These are phyloP conservation scores for Morphnarchus princeps DNA, from an alignment of 2,113 vertebrate species.

Conservation along the genomic window DNA sequence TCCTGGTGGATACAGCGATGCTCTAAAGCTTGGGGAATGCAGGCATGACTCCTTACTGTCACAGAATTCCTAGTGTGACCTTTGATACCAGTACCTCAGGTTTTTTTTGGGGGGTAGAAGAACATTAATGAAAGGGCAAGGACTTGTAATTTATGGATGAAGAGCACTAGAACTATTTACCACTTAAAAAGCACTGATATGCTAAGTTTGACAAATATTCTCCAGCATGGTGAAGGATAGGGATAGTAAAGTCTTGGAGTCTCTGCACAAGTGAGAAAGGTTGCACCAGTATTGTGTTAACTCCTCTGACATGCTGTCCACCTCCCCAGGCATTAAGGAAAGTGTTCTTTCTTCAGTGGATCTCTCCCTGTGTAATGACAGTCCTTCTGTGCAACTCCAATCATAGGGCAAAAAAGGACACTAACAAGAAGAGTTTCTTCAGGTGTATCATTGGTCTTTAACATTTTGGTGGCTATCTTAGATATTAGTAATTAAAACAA, in stretches of 20 bases:
- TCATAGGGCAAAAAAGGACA: neutral
- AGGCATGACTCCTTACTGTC: neutral
- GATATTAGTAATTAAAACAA: neutral
- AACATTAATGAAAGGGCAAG: neutral
- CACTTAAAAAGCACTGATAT: neutral
- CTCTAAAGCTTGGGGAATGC: neutral
- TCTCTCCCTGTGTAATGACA: neutral
- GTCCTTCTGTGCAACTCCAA: neutral
- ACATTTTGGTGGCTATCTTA: neutral
- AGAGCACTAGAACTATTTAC: neutral
- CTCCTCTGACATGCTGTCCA: neutral
- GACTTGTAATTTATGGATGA: neutral
- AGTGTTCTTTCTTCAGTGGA: neutral
- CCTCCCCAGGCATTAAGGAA: neutral
- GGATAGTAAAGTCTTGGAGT: neutral
- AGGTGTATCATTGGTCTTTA: neutral
- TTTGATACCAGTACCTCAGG: neutral
- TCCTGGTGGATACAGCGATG: neutral
- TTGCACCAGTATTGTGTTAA: neutral
- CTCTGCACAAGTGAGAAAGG: neutral
- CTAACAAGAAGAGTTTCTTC: neutral
- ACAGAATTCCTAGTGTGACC: neutral
- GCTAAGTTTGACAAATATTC: neutral
- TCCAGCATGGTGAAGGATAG: neutral
- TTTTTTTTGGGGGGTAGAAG: rapidly evolving